Evolutionary conservation across 2,888 invertebrate species (phyloP).

Genomic region (Priocnemis perturbator): DNA sequence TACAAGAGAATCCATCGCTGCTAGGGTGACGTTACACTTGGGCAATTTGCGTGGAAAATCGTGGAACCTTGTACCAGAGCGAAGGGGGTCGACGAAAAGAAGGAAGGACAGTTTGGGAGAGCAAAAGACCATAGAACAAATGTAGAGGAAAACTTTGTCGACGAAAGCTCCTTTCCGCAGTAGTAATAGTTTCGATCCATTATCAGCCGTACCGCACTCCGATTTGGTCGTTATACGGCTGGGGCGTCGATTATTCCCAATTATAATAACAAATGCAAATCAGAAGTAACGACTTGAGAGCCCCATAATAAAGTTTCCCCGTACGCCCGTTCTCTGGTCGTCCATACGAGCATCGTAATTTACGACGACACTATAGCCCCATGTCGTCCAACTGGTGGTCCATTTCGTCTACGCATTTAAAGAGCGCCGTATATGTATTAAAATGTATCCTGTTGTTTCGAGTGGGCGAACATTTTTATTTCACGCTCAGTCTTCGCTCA

Average conservation of each 20-base stretch:
- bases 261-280: constrained; percentile 74
- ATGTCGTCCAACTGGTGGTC: too few species aligned
- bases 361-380: too few species aligned
- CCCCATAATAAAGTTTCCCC: constrained; percentile 67
- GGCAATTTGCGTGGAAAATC: too few species aligned
- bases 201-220: constrained; percentile 42
- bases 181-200: constrained; percentile 64
- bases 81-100: background rate
- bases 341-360: background rate
- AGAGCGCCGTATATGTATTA: too few species aligned
- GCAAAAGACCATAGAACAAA: too few species aligned
- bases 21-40: too few species aligned
- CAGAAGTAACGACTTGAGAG: constrained; percentile 70
- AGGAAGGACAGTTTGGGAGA: background rate
- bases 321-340: constrained; percentile 41
- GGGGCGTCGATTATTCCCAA: constrained; percentile 72
- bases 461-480: too few species aligned
- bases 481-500: too few species aligned
- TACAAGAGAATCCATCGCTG: too few species aligned
- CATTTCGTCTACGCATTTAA: too few species aligned
- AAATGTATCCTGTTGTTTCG: too few species aligned
- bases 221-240: constrained; percentile 49
- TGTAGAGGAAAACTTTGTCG: constrained; percentile 47
- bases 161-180: constrained; percentile 49
- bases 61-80: too few species aligned